These are phyloP conservation scores for Crossaster papposus DNA, from an alignment of 53 echinoderm and acorn worm species.

Conservation along the genomic window DNA sequence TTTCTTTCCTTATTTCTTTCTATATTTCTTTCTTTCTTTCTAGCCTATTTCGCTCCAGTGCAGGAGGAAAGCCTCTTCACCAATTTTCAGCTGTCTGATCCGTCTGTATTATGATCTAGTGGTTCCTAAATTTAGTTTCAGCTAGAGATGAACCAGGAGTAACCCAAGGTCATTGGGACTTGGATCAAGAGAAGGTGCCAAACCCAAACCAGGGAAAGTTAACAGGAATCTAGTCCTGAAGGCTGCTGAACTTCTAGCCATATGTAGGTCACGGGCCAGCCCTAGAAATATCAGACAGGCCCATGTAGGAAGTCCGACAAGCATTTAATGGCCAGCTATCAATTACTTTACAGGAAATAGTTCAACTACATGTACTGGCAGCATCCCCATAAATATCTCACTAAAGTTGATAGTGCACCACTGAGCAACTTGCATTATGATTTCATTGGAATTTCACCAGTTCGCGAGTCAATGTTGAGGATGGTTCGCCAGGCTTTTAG, in stretches of 20 bases:
- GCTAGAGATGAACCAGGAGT: too few relatives aligned
- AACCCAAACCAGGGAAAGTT: too few relatives aligned
- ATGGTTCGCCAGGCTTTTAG: neutral
- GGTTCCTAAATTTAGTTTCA: too few relatives aligned
- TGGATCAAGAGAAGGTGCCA: too few relatives aligned
- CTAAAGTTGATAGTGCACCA: neutral
- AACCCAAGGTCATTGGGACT: too few relatives aligned
- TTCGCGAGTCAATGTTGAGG: neutral
- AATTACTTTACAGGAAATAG: constrained; percentile 60
- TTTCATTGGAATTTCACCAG: neutral
- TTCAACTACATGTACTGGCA: constrained; percentile 41
- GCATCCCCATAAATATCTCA: constrained; percentile 10
- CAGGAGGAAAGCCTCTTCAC: too few relatives aligned
- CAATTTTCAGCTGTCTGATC: too few relatives aligned
- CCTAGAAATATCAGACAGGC: constrained; percentile 1
- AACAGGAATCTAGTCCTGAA: too few relatives aligned
- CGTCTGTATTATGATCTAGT: too few relatives aligned
- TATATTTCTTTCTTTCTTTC: too few relatives aligned
- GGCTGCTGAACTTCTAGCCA: neutral
- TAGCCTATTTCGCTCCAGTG: too few relatives aligned
- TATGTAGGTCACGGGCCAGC: neutral
- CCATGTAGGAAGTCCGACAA: constrained; percentile 29
- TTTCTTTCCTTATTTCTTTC: too few relatives aligned
- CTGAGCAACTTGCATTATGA: neutral
- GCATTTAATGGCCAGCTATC: constrained; percentile 37